Percentiles rank a stretch among this genome's conserved stretches.
phyloP scores from a whole-genome alignment of 1,140 invertebrate species.

The Whitmania pigra region DNA sequence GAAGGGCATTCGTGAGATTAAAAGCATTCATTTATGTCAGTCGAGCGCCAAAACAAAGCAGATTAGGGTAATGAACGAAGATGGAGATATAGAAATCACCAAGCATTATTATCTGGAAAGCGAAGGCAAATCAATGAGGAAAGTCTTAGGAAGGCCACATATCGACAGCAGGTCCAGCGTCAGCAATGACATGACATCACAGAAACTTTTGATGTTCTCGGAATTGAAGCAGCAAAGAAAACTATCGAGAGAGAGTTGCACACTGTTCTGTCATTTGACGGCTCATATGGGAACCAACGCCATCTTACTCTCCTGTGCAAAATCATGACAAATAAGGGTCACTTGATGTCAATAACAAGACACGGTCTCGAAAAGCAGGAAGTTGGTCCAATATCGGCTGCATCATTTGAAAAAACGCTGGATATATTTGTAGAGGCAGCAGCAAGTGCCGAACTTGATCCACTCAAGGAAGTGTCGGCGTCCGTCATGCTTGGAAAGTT shows the following conservation, averaged over 20 bases:
- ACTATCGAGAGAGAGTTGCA: slow-evolving; percentile 99
- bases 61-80: not conserved
- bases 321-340: too few species aligned
- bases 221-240: slow-evolving; percentile 97
- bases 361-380: too few species aligned
- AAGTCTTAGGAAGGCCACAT: too few species aligned
- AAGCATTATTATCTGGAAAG: not conserved
- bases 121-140: not conserved
- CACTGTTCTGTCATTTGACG: slow-evolving; percentile 94
- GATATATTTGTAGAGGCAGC: too few species aligned
- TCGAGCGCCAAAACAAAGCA: not conserved
- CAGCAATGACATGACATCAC: slow-evolving; percentile 98
- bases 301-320: slow-evolving; percentile 66
- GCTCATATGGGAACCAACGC: slow-evolving; percentile 97
- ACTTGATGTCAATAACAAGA: too few species aligned
- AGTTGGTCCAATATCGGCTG: too few species aligned
- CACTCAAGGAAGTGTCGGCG: too few species aligned
- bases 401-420: too few species aligned
- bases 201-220: slow-evolving; percentile 92
- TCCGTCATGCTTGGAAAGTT: too few species aligned
- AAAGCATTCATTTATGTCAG: not conserved
- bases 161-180: too few species aligned
- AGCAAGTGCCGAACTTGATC: too few species aligned
- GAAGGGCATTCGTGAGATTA: not conserved
- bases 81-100: not conserved